These are phyloP conservation scores for Pelecanoides urinatrix DNA, from an alignment of 2,113 vertebrate genomes.

Conservation along the genomic window DNA sequence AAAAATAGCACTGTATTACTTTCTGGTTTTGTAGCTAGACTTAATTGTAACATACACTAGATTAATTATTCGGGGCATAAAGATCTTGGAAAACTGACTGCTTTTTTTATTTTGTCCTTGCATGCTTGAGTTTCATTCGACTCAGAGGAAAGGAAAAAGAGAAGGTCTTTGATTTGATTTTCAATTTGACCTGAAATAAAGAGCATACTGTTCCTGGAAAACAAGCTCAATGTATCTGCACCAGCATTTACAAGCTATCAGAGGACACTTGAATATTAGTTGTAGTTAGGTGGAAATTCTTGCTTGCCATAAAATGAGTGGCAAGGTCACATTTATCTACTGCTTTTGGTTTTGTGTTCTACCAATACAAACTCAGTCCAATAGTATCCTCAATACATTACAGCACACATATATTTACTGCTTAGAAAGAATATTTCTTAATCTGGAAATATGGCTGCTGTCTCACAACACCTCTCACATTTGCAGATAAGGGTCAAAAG, in stretches of 20 bases:
- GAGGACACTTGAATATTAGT: background rate
- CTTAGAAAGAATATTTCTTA: background rate
- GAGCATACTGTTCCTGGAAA: background rate
- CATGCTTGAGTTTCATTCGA: background rate
- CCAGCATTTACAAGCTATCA: background rate
- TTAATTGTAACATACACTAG: background rate
- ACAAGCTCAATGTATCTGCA: background rate
- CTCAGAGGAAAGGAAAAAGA: background rate
- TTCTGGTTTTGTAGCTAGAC: conserved; percentile 1
- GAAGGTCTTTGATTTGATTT: background rate
- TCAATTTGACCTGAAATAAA: background rate
- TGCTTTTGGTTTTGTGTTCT: background rate
- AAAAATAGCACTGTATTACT: background rate
- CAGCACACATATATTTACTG: background rate
- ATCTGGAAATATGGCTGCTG: background rate
- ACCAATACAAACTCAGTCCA: background rate
- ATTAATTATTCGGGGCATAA: background rate
- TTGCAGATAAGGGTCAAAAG: background rate
- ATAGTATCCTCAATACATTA: background rate
- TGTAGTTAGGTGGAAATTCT: background rate
- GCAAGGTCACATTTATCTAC: background rate
- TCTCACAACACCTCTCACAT: background rate
- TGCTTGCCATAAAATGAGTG: background rate
- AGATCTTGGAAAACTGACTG: background rate
- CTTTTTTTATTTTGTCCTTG: background rate